A percentile compares a stretch with the other conserved stretches of the same genome.
Conservation (phyloP, 2,113 vertebrate species). For the Pomatostomus ruficeps region DNA sequence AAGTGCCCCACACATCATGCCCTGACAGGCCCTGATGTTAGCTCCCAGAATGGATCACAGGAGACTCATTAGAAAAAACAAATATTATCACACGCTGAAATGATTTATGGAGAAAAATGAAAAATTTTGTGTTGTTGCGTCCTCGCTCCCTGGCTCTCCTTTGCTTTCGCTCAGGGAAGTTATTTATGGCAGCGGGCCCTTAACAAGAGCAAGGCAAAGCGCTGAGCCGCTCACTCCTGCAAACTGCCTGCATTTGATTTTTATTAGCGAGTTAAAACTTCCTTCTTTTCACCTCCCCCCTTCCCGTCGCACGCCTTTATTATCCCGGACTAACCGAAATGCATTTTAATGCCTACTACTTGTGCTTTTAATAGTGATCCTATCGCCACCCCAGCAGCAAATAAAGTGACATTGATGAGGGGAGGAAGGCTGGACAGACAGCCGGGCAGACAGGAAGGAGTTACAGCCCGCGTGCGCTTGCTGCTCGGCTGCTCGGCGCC, state of each 20-base stretch:
- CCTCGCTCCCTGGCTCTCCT: conserved; percentile 72
- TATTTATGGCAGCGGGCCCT: conserved; percentile 81
- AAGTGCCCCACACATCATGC: conserved; percentile 82
- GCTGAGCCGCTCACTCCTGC: conserved; percentile 74
- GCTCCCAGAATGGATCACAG: conserved; percentile 83
- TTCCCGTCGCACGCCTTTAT: conserved; percentile 66
- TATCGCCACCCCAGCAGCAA: conserved; percentile 48
- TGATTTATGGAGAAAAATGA: conserved; percentile 91
- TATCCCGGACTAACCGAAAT: conserved; percentile 75
- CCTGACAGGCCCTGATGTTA: conserved; percentile 84
- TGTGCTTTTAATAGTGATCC: conserved; percentile 63
- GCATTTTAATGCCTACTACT: conserved; percentile 73
- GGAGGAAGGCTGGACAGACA: conserved; percentile 37
- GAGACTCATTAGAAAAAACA: conserved; percentile 92
- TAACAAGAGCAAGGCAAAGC: conserved; percentile 80
- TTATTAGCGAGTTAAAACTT: conserved; percentile 85
- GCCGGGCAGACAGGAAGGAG: conserved; percentile 54
- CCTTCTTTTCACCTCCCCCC: conserved; percentile 73
- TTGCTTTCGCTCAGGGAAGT: conserved; percentile 77
- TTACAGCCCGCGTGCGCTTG: background rate
- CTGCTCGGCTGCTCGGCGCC: conserved; percentile 25
- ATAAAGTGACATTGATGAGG: conserved; percentile 31
- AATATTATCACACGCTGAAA: conserved; percentile 90
- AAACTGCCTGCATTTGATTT: conserved; percentile 84
- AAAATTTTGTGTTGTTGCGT: conserved; percentile 82